A percentile compares a stretch with the other conserved stretches of the same genome.
Conservation (phyloP, 2,113 vertebrate genomes). For the Neopipo cinnamomea region DNA sequence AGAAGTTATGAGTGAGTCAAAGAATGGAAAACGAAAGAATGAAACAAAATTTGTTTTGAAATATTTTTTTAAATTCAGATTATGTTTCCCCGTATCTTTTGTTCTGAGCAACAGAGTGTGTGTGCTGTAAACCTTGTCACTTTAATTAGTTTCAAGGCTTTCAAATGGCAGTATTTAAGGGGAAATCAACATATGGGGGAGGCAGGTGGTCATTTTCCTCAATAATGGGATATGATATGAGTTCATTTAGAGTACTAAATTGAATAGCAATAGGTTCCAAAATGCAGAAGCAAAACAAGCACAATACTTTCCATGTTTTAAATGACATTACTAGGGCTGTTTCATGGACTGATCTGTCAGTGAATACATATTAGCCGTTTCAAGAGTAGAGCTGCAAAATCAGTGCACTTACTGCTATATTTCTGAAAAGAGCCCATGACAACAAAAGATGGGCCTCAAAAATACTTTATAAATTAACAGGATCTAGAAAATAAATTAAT, state of each 20-base stretch:
- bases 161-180: slow-evolving; percentile 64
- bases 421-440: background rate
- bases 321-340: slow-evolving; percentile 19
- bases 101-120: background rate
- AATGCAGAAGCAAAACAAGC: slow-evolving; percentile 46
- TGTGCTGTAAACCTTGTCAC: background rate
- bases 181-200: slow-evolving; percentile 70
- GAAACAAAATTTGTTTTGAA: background rate
- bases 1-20: background rate
- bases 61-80: background rate
- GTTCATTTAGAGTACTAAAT: slow-evolving; percentile 70
- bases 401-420: background rate
- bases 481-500: background rate
- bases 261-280: slow-evolving; percentile 63
- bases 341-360: background rate
- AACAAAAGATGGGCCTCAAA: background rate
- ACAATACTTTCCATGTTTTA: slow-evolving; percentile 17
- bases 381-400: background rate
- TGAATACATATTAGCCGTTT: background rate
- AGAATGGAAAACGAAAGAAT: background rate
- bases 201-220: slow-evolving; percentile 73
- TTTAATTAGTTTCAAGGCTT: slow-evolving; percentile 61
- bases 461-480: background rate
- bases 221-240: slow-evolving; percentile 63
- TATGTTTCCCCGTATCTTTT: background rate